A percentile compares a stretch with the other conserved stretches of the same genome.
These are phyloP conservation scores for Zaprionus gabonicus DNA, from an alignment of 1,140 invertebrate species.

Conservation along the genomic window DNA sequence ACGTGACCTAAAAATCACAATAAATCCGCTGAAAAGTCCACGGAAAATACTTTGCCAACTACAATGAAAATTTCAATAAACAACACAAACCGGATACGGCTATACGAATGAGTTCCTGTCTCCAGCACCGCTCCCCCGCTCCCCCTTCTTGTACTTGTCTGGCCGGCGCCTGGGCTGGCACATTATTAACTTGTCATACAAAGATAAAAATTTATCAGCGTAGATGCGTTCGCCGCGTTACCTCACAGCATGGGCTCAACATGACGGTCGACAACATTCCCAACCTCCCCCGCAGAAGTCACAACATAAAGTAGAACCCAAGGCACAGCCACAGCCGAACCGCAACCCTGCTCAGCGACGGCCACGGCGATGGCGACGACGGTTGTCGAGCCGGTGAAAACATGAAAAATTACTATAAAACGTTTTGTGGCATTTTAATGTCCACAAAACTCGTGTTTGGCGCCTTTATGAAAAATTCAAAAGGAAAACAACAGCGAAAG, in stretches of 20 bases:
- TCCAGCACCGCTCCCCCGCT: not conserved
- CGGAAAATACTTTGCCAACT: constrained; percentile 55
- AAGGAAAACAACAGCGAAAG: constrained; percentile 65
- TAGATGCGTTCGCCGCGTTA: constrained; percentile 67
- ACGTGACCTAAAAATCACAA: constrained; percentile 78
- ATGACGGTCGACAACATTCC: constrained; percentile 59
- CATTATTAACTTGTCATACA: constrained; percentile 84
- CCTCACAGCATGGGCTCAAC: constrained; percentile 72
- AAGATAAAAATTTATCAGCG: constrained; percentile 80
- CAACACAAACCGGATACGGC: constrained; percentile 33
- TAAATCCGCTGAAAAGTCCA: constrained; percentile 73
- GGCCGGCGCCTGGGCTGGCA: constrained; percentile 69
- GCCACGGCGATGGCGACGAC: constrained; percentile 4
- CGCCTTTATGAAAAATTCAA: constrained; percentile 71
- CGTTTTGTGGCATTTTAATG: constrained; percentile 84
- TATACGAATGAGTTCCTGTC: constrained; percentile 9
- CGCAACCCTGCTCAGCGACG: not conserved
- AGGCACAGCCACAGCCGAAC: not conserved
- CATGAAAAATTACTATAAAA: constrained; percentile 84
- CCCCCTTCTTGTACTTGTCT: not conserved
- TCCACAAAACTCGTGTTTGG: constrained; percentile 67
- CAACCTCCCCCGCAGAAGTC: constrained; percentile 8
- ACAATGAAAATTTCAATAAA: constrained; percentile 71
- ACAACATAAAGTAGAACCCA: not conserved
- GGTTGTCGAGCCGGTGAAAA: constrained; percentile 55